Evolutionary conservation across 2,888 invertebrate genomes (phyloP), one percentile per base, ranked within the genome.

Genomic region (Fragum sueziense): DNA sequence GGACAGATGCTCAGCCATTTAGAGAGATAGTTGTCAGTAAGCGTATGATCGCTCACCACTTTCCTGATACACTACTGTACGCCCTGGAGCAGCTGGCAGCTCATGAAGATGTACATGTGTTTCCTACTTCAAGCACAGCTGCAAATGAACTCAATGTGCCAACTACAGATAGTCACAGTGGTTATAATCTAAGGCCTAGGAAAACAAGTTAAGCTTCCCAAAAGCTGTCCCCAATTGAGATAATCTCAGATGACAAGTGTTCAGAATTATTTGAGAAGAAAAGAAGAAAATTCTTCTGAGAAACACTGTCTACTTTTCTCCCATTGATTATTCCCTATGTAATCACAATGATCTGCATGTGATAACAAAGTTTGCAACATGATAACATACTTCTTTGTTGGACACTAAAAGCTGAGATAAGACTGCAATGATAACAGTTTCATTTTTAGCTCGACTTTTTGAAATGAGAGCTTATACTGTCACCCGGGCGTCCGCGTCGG

Each of bases 1-100:
- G 97, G 97, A 96, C 96, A 2, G 94, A 95, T 76, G 94, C 96
- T 0, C 96, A 97, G 90, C 96, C 96, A 91, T 97, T 97, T 93
- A 95, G 95, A 94, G 96, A 97, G 90, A 94, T 98, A 70, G 95
- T 96, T 87, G 96, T 97, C 67, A 97, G 97, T 95, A 96, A 97
- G 11, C 94, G 96, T 62, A 97, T 97, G 97, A 92, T 97, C 3
- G 94, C 96, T 0, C 97, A 98, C 93, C 97, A 98, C 92, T 94
- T 97, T 68, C 97, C 97, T 0, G 96, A 97, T 91, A 96, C 96
- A 91, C 95, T 97, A n/a, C 95, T 95, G 86, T 94, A 95, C 85
- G 96, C 96, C 33, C 93, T 97, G 69, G 94, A 95, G 47, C 90
- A 91, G 79, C 88, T 92, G 6, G 78, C 81, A 14, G 25, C 25